These are phyloP conservation scores for Brachypteracias leptosomus DNA, from an alignment of 2,113 vertebrate genomes.

Conservation along the genomic window DNA sequence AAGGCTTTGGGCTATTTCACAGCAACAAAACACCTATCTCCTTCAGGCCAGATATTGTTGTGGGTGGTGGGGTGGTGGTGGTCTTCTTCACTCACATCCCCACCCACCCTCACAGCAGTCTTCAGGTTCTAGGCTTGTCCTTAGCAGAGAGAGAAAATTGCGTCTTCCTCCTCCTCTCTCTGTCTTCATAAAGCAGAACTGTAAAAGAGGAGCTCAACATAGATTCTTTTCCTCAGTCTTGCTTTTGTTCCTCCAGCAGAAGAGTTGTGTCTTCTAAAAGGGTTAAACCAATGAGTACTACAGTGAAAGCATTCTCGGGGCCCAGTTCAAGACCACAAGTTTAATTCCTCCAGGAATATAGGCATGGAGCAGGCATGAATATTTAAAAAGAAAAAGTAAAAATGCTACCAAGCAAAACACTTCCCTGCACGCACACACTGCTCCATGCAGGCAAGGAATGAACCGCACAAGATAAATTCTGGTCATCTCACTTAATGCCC, in stretches of 20 bases:
- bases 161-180: neutral
- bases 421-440: neutral
- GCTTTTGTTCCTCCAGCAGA: neutral
- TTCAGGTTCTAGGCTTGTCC: neutral
- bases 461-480: neutral
- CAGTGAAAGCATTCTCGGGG: neutral
- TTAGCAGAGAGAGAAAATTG: neutral
- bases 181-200: neutral
- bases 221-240: neutral
- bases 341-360: neutral
- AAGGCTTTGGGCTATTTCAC: neutral
- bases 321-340: neutral
- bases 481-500: neutral
- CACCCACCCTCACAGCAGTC: neutral
- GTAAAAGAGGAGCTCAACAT: neutral
- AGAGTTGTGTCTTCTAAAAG: neutral
- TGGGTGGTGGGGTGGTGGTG: neutral
- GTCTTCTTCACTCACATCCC: neutral
- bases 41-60: neutral
- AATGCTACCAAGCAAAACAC: slow-evolving; percentile 30
- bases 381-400: slow-evolving; percentile 16
- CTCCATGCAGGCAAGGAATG: neutral
- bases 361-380: neutral
- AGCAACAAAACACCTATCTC: neutral
- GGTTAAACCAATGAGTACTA: neutral